These are phyloP conservation scores for Theocolax elegans DNA, from an alignment of 1,140 invertebrate genomes.

Conservation along the genomic window DNA sequence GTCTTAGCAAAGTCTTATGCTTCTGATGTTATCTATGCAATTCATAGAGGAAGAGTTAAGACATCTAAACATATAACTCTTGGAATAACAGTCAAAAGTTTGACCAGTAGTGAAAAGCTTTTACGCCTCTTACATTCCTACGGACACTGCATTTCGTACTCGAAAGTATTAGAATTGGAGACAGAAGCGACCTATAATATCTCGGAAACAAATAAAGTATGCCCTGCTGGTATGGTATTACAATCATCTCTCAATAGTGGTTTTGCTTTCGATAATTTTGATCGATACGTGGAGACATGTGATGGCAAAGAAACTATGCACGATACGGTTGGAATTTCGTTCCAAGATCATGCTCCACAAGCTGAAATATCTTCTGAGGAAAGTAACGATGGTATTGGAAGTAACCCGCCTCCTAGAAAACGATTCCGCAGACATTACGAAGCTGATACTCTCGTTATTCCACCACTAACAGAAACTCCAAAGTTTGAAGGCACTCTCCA, in stretches of 20 bases:
- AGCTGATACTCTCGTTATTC: no score
- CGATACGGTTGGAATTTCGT: conserved; percentile 55
- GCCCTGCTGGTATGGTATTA: conserved; percentile 47
- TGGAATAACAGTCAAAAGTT: conserved; percentile 50
- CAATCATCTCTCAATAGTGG: conserved; percentile 46
- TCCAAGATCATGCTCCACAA: conserved; percentile 38
- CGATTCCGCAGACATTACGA: no score
- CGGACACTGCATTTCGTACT: conserved; percentile 49
- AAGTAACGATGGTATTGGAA: no score
- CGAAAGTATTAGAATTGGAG: conserved; percentile 47
- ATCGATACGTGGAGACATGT: conserved; percentile 54
- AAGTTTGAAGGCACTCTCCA: no score
- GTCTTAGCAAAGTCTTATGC: neutral
- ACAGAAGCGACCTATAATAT: conserved; percentile 36
- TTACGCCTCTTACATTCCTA: conserved; percentile 48
- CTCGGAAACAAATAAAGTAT: conserved; percentile 16
- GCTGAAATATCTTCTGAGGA: no score
- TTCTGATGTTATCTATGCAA: neutral
- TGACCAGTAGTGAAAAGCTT: conserved; percentile 51
- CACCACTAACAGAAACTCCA: no score
- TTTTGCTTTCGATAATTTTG: conserved; percentile 58
- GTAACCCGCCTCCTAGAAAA: neutral
- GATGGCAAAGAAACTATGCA: conserved; percentile 54
- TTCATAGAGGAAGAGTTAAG: conserved; percentile 47
- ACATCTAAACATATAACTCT: conserved; percentile 52